A percentile compares a stretch with the other conserved stretches of the same genome.
phyloP scores from a whole-genome alignment of 1,140 invertebrate species.

The Leptoteleia sp. region DNA sequence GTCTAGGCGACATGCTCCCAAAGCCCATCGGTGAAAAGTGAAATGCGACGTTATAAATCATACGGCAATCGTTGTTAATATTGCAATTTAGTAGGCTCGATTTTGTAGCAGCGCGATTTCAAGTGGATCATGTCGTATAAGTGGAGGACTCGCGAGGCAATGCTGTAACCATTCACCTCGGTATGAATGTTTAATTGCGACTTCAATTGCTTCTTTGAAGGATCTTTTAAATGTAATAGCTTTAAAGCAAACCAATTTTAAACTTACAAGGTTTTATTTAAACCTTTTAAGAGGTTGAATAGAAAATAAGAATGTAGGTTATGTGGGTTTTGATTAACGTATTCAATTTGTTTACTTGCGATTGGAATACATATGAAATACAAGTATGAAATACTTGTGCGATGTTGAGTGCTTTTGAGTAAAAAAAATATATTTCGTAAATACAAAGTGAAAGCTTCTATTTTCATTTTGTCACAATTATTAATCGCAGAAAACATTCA shows the following conservation, averaged over 20 bases:
- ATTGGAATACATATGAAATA: too few species aligned
- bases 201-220: conserved; percentile 11
- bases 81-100: conserved; percentile 33
- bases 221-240: conserved; percentile 6
- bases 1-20: conserved; percentile 48
- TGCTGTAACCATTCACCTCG: conserved; percentile 17
- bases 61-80: conserved; percentile 30
- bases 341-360: too few species aligned
- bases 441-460: too few species aligned
- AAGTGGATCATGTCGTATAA: conserved; percentile 16
- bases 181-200: conserved; percentile 16
- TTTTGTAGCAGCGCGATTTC: conserved; percentile 15
- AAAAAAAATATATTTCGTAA: too few species aligned
- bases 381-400: too few species aligned
- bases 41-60: conserved; percentile 58
- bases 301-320: not conserved
- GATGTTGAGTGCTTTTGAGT: too few species aligned
- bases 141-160: not conserved
- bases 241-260: conserved; percentile 1
- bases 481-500: too few species aligned
- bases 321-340: too few species aligned
- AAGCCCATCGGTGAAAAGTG: conserved; percentile 53
- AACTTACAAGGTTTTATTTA: not conserved
- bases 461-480: too few species aligned
- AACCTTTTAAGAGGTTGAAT: not conserved